Percentiles rank a stretch among this genome's conserved stretches.
Conservation (phyloP, 2,888 invertebrate genomes). For the Macropis europaea region DNA sequence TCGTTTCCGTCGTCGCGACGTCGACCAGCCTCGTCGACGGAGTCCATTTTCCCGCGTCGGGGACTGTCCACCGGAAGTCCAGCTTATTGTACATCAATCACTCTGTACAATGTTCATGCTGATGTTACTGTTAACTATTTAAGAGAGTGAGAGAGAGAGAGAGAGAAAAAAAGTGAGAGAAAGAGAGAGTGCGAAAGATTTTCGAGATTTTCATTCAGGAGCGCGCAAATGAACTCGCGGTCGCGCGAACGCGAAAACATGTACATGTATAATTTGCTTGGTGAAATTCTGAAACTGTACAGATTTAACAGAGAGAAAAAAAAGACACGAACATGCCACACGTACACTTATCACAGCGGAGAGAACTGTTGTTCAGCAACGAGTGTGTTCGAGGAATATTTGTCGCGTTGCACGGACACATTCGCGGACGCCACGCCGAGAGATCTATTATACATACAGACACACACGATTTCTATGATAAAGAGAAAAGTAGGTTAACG, state of each 20-base stretch:
- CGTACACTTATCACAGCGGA: neutral
- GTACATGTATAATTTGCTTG: conserved; percentile 59
- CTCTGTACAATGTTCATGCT: conserved; percentile 67
- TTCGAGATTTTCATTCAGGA: conserved; percentile 26
- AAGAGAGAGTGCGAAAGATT: conserved; percentile 12
- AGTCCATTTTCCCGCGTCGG: conserved; percentile 2
- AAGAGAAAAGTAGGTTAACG: conserved; percentile 58
- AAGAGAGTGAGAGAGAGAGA: conserved; percentile 23
- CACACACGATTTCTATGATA: conserved; percentile 61
- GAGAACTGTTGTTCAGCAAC: conserved; percentile 8
- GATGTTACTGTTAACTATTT: conserved; percentile 67
- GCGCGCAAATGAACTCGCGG: conserved; percentile 14
- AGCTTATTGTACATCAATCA: conserved; percentile 61
- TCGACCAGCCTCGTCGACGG: conserved; percentile 32
- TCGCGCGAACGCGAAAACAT: conserved; percentile 29
- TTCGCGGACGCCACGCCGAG: conserved; percentile 12
- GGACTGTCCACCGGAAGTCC: conserved; percentile 40
- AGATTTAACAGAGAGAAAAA: conserved; percentile 12
- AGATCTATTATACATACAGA: conserved; percentile 53
- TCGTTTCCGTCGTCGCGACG: conserved; percentile 18
- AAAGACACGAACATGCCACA: neutral
- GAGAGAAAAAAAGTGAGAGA: neutral
- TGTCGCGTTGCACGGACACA: neutral
- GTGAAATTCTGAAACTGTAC: conserved; percentile 57
- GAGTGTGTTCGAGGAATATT: conserved; percentile 15